These are phyloP conservation scores for Drosophila lacteicornis DNA, from an alignment of 1,140 invertebrate genomes.

Conservation along the genomic window DNA sequence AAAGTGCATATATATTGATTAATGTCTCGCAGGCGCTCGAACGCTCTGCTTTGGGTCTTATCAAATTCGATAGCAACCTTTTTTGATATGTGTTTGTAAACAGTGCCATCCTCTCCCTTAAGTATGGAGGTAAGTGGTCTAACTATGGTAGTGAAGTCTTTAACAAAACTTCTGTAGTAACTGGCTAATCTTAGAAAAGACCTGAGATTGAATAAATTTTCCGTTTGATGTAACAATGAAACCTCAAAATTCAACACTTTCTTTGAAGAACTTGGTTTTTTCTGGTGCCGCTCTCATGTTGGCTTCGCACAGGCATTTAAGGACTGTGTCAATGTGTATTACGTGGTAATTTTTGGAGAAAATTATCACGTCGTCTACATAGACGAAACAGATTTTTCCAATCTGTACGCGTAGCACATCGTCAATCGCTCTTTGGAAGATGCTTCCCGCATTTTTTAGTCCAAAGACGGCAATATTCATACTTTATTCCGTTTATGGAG, in stretches of 20 bases:
- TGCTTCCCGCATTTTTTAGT: background rate
- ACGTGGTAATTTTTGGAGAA: background rate
- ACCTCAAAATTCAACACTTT: slow-evolving; percentile 12
- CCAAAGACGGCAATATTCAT: slow-evolving; percentile 18
- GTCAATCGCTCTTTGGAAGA: background rate
- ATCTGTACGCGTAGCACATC: background rate
- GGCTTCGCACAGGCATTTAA: too few species aligned
- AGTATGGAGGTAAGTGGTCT: background rate
- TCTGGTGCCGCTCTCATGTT: background rate
- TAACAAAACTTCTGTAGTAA: background rate
- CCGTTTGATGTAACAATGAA: slow-evolving; percentile 14
- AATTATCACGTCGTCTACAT: background rate
- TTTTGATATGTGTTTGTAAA: too few species aligned
- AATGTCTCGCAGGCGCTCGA: too few species aligned
- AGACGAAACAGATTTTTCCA: background rate
- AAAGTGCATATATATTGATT: too few species aligned
- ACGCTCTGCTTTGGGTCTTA: too few species aligned
- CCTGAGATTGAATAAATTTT: background rate
- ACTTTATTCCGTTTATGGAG: slow-evolving; percentile 4
- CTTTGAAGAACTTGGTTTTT: slow-evolving; percentile 16
- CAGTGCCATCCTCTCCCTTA: too few species aligned
- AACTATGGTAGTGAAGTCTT: slow-evolving; percentile 22
- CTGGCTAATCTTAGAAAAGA: too few species aligned
- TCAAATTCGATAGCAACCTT: too few species aligned
- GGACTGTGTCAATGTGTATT: too few species aligned